Evolutionary conservation across 2,797 vertebrate species (phyloP).

Genomic region (Clarias pachynema): DNA sequence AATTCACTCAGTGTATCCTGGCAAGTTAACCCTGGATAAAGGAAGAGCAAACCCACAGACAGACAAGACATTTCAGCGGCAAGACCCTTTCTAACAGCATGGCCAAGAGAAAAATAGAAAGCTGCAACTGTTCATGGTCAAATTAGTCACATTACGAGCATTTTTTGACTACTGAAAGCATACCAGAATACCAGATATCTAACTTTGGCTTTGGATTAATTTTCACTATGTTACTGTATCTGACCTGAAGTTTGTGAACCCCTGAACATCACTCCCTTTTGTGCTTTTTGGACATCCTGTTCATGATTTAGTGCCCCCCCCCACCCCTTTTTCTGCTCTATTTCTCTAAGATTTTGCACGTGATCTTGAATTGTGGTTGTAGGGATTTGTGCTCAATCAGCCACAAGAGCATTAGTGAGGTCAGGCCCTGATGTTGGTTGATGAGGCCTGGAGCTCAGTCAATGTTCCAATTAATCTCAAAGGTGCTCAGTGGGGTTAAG

Average conservation of each 20-base stretch:
- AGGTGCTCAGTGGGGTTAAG: no score
- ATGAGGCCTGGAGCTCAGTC: no score
- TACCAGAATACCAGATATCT: not conserved
- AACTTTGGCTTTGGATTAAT: not conserved
- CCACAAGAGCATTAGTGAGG: not conserved
- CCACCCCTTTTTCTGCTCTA: not conserved
- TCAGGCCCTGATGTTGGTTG: not conserved
- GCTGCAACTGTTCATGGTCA: not conserved
- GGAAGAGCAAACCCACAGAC: not conserved
- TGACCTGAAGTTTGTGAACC: not conserved
- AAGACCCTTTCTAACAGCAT: not conserved
- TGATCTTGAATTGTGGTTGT: not conserved
- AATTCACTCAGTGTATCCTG: not conserved
- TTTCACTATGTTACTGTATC: not conserved
- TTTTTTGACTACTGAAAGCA: not conserved
- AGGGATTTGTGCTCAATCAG: not conserved
- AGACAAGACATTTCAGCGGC: not conserved
- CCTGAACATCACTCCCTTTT: not conserved
- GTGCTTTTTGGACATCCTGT: not conserved
- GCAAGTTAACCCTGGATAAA: not conserved
- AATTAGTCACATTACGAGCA: not conserved
- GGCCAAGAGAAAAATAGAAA: not conserved
- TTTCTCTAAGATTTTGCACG: not conserved
- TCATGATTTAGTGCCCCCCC: not conserved
- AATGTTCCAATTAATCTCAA: no score